Evolutionary conservation across 2,797 vertebrate genomes (phyloP).

Genomic region (Onychomys torridus): DNA sequence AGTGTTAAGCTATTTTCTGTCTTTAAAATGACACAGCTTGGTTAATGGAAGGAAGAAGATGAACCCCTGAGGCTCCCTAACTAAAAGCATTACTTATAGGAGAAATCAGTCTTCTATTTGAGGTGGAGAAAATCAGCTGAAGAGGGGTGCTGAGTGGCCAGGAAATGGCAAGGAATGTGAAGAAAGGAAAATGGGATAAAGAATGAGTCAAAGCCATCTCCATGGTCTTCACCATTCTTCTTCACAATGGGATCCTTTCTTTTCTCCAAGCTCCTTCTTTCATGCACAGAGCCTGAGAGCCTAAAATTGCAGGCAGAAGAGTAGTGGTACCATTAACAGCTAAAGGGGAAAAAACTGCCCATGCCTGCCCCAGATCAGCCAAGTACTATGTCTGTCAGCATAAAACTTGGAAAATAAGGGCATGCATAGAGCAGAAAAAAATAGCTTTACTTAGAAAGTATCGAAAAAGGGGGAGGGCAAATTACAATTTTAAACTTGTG

Average conservation of each 20-base stretch:
- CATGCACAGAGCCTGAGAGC: constrained; percentile 8
- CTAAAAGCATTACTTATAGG: constrained; percentile 72
- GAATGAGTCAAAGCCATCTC: background rate
- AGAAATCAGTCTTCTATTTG: constrained; percentile 50
- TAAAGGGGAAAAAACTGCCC: constrained; percentile 36
- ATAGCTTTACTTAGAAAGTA: constrained; percentile 65
- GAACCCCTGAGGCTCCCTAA: constrained; percentile 37
- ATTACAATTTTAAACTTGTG: background rate
- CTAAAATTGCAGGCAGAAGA: constrained; percentile 65
- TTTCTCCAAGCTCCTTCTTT: constrained; percentile 15
- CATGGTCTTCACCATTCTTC: constrained; percentile 24
- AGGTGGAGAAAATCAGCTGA: constrained; percentile 66
- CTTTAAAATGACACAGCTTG: constrained; percentile 59
- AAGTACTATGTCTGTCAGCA: constrained; percentile 40
- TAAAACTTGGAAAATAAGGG: constrained; percentile 65
- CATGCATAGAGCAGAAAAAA: background rate
- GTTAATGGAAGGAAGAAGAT: constrained; percentile 58
- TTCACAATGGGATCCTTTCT: constrained; percentile 58
- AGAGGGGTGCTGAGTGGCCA: constrained; percentile 50
- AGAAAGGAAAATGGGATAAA: constrained; percentile 57
- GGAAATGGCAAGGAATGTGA: constrained; percentile 65
- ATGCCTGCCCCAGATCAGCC: constrained; percentile 23
- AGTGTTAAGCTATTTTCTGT: constrained; percentile 44
- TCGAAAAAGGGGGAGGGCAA: background rate
- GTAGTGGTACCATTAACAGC: constrained; percentile 1